Percentiles rank a stretch among this genome's conserved stretches.
These are phyloP conservation scores for Tenualosa ilisha DNA, from an alignment of 2,797 vertebrate genomes.

Conservation along the genomic window DNA sequence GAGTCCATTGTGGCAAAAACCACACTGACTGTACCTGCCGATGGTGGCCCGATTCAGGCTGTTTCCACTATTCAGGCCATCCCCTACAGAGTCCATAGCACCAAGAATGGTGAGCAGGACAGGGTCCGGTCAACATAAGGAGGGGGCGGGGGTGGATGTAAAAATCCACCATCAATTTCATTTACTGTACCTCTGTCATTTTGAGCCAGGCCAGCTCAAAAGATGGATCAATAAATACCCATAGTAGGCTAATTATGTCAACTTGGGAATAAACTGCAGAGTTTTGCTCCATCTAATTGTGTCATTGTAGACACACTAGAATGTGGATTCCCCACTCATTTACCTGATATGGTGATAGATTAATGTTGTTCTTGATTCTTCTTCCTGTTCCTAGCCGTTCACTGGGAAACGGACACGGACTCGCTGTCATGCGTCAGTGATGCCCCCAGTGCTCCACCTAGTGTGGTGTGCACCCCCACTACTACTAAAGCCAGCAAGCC, in stretches of 20 bases:
- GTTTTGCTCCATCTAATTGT: neutral
- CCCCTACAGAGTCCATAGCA: constrained; percentile 77
- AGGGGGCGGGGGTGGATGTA: neutral
- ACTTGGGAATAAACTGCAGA: neutral
- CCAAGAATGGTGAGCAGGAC: constrained; percentile 74
- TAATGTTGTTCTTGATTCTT: neutral
- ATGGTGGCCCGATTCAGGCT: constrained; percentile 86
- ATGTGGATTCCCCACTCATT: constrained; percentile 12
- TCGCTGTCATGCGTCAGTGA: constrained; percentile 70
- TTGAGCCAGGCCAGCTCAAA: neutral
- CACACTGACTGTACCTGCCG: constrained; percentile 83
- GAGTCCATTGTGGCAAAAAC: constrained; percentile 92
- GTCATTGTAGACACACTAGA: neutral
- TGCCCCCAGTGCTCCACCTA: constrained; percentile 65
- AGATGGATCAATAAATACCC: too few species aligned
- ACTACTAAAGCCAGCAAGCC: constrained; percentile 76
- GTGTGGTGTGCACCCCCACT: constrained; percentile 49
- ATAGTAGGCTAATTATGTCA: neutral
- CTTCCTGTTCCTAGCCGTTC: constrained; percentile 49
- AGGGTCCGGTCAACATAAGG: neutral
- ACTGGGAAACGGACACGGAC: constrained; percentile 76
- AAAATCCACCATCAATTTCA: neutral
- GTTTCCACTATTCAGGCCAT: constrained; percentile 89
- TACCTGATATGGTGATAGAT: neutral
- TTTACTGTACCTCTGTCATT: neutral